A percentile compares a stretch with the other conserved stretches of the same genome.
These are phyloP conservation scores for Diadumene lineata DNA, from an alignment of 92 coral and sea anemone genomes.

Conservation along the genomic window DNA sequence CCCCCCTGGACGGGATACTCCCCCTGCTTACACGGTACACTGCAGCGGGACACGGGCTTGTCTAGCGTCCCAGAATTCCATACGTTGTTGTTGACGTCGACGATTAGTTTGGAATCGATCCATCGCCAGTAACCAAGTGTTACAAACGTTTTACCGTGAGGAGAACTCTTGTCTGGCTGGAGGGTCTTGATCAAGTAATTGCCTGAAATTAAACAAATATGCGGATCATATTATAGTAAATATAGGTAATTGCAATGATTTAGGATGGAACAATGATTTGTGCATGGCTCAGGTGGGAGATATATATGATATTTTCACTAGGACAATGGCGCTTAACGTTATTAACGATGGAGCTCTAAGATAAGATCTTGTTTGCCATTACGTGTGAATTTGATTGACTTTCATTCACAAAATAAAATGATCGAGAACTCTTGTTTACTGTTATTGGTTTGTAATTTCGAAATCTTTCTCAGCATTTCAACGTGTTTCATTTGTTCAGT, in stretches of 20 bases:
- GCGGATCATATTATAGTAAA: too few species aligned
- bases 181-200: conserved; percentile 88
- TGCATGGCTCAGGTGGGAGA: too few species aligned
- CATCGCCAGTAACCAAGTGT: conserved; percentile 84
- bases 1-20: conserved; percentile 81
- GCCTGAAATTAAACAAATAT: conserved; percentile 41
- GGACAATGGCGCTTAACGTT: too few species aligned
- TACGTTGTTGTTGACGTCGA: conserved; percentile 44
- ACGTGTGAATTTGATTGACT: not conserved
- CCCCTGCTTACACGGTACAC: conserved; percentile 77
- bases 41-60: conserved; percentile 79
- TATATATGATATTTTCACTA: too few species aligned
- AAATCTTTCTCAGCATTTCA: too few species aligned
- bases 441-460: too few species aligned
- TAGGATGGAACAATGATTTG: too few species aligned
- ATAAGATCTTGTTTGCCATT: too few species aligned
- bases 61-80: conserved; percentile 79
- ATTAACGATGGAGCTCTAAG: too few species aligned
- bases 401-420: too few species aligned
- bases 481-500: not conserved
- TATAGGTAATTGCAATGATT: too few species aligned
- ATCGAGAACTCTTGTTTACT: too few species aligned
- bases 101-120: conserved; percentile 55
- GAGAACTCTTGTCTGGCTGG: conserved; percentile 57
- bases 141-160: conserved; percentile 69